Base-by-base conservation (phyloP, 2,113 vertebrate species). In the Chionis minor region DNA sequence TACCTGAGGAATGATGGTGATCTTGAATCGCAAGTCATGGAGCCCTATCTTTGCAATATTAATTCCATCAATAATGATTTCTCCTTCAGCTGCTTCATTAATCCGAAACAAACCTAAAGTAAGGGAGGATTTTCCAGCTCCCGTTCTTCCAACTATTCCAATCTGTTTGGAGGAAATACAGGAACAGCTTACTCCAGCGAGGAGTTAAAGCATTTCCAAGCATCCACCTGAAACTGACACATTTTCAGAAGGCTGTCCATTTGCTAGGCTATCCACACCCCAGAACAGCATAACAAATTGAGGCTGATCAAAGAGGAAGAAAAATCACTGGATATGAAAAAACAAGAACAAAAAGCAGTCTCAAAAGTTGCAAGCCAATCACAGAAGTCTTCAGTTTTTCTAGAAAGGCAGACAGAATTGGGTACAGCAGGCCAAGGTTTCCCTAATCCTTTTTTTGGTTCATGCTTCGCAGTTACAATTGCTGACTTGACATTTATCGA, bases 1-100 rank as follows among this genome's bases (percentile, higher is more conserved):
- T 33, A 99, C 99, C 99, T 99, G 99, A 19, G 99, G 99, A 73
- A 99, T 99, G 92, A 99, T 99, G 90, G 99, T 99, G 95, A 99
- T 99, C 95, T 98, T 98, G 93, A 99, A 99, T 49, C 99, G 97
- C 5, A 99, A 98, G 27, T 99, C 98, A 11, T 99, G 99, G 10
- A 99, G 99, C 19, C 99, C 99, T 2, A 99, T 98, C 66, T 98
- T 94, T 44, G 99, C 97, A 10, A 99, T 99, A 97, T 99, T 98
- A 47, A 99, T 30, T 9, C 98, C 98, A 35, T 99, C 99, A 6
- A 99, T 98, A n/a, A 98, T 65, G 82, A 99, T 99, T 63, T 98
- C 97, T 4, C 99, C 99, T 83, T 98, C 96, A 0, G 99, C 97
- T 5, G 99, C 98, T 95, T 99, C 99, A 2, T 99, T 99, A 96